Conservation (phyloP, 2,113 vertebrate genomes). For the Todiramphus saurophagus region DNA sequence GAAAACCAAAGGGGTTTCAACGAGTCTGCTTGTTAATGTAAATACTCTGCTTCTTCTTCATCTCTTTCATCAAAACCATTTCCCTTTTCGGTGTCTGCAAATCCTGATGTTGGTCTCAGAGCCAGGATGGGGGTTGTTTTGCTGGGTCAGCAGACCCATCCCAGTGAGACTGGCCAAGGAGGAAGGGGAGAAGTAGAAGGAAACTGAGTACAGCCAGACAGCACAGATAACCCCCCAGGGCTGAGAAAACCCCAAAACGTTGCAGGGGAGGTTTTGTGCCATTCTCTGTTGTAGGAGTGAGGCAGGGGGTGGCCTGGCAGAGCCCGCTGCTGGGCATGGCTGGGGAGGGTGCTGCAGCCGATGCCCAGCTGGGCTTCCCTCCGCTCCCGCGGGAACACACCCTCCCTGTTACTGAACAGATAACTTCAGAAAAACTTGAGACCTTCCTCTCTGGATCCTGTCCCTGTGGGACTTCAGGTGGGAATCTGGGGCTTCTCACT, state of each 20-base stretch:
- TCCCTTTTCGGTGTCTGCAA: background rate
- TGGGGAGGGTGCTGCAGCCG: background rate
- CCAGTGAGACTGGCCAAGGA: background rate
- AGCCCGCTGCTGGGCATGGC: background rate
- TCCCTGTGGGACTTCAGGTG: fast-evolving
- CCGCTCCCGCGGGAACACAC: background rate
- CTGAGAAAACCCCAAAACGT: background rate
- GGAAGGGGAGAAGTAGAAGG: slow-evolving; percentile 3
- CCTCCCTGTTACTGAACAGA: background rate
- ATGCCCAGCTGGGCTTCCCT: background rate
- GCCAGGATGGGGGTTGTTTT: background rate
- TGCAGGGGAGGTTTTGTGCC: background rate
- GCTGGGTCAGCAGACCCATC: background rate
- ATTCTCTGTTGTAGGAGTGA: background rate
- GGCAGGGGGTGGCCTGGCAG: background rate
- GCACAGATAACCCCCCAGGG: background rate
- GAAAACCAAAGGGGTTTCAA: background rate
- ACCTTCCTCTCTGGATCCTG: background rate
- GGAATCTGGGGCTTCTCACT: no score
- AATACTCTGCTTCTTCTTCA: background rate
- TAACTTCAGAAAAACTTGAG: background rate
- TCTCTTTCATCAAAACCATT: background rate
- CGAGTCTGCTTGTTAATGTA: background rate
- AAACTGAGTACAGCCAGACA: background rate
- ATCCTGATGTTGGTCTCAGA: fast-evolving